Percentiles rank a stretch among this genome's conserved stretches.
phyloP scores from a whole-genome alignment of 2,888 invertebrate genomes.

The Chrysopilus asiliformis region DNA sequence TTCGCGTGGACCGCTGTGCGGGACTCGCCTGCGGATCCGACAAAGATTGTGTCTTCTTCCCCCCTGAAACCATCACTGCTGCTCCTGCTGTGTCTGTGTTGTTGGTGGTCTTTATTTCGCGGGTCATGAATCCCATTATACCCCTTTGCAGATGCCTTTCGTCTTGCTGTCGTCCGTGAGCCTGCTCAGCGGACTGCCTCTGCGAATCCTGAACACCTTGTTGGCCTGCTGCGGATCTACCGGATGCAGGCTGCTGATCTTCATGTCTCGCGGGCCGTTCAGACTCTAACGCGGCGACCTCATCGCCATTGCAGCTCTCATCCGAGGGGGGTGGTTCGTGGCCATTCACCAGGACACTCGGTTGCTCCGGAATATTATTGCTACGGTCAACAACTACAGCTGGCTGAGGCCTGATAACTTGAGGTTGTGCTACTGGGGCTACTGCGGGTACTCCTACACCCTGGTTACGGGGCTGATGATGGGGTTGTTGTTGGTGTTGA shows the following conservation, averaged over 20 bases:
- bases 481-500: neutral
- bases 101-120: conserved; percentile 34
- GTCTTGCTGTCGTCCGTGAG: conserved; percentile 4
- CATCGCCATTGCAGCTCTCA: no score
- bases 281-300: conserved; percentile 6
- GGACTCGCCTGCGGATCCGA: conserved; percentile 37
- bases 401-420: no score
- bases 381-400: neutral
- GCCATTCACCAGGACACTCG: conserved; percentile 12
- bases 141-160: conserved; percentile 29
- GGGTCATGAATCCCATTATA: conserved; percentile 35
- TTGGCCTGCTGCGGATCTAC: neutral
- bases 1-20: conserved; percentile 34
- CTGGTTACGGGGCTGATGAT: neutral
- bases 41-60: conserved; percentile 30
- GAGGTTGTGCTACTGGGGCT: conserved; percentile 14
- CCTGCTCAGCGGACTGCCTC: neutral
- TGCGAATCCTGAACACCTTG: neutral
- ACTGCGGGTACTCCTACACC: neutral
- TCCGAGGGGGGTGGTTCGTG: conserved; percentile 9
- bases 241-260: neutral
- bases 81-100: no score
- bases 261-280: neutral
- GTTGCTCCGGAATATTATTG: conserved; percentile 7
- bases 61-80: conserved; percentile 14